Conservation (phyloP, 2,797 vertebrate species). For the Lepidocolaptes lacrymiger region DNA sequence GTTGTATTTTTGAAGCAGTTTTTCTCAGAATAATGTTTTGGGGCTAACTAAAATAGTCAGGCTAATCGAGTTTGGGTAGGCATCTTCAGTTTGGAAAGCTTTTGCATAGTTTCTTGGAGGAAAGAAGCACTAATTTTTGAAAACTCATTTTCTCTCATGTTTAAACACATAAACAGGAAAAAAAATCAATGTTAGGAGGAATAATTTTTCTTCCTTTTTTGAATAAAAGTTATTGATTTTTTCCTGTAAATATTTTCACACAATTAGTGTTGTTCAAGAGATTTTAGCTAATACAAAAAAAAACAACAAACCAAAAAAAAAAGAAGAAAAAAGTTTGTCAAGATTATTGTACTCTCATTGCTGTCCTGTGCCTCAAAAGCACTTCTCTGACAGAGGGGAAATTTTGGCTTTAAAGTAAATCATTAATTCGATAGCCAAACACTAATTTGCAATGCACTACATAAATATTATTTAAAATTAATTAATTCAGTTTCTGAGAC, state of each 20-base stretch:
- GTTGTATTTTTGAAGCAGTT: background rate
- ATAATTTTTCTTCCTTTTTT: background rate
- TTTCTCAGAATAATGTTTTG: background rate
- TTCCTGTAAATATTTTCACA: background rate
- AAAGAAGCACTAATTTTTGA: conserved; percentile 10
- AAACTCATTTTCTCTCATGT: background rate
- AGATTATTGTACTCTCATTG: background rate
- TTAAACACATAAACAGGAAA: background rate
- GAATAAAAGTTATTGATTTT: background rate
- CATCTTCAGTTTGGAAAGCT: background rate
- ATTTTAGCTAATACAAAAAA: background rate
- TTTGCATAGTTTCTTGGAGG: background rate
- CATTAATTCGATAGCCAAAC: background rate
- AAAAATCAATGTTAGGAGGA: background rate
- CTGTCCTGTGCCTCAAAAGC: background rate
- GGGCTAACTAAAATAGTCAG: background rate
- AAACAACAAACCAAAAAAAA: background rate
- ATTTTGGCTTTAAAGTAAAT: background rate
- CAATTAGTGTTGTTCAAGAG: background rate
- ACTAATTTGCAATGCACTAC: background rate
- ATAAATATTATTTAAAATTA: background rate
- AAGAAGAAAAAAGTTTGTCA: background rate
- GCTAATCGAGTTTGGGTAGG: background rate
- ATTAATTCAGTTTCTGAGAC: background rate
- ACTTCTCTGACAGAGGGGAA: background rate